Evolutionary conservation across 1,140 invertebrate species (phyloP).

Genomic region (Agrilus planipennis): DNA sequence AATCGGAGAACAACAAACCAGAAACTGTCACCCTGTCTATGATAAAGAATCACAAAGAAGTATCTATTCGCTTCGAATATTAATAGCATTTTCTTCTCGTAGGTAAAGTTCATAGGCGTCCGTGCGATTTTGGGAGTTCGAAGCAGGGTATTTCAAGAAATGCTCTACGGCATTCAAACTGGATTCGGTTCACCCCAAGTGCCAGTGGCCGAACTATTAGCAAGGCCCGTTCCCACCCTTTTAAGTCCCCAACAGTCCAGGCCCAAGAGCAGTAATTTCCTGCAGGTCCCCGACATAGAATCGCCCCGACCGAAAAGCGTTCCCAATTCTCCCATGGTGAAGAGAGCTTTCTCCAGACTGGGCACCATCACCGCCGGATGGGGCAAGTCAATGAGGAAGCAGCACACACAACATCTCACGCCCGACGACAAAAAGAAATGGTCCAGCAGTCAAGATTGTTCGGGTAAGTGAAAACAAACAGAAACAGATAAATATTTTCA

Average conservation of each 20-base stretch:
- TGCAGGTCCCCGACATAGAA: constrained; percentile 48
- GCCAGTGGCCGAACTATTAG: constrained; percentile 75
- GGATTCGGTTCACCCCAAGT: constrained; percentile 89
- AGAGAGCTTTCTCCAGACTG: constrained; percentile 76
- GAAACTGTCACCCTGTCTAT: no score
- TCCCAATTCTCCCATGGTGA: constrained; percentile 89
- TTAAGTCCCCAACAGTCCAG: constrained; percentile 63
- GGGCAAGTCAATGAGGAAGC: constrained; percentile 69
- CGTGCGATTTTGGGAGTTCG: constrained; percentile 82
- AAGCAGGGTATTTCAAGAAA: constrained; percentile 82
- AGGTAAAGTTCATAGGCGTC: constrained; percentile 66
- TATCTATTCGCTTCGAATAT: not conserved
- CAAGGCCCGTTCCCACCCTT: constrained; percentile 70
- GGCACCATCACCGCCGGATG: constrained; percentile 82
- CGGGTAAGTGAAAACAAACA: constrained; percentile 52
- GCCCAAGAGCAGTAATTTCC: constrained; percentile 83
- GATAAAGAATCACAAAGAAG: not conserved
- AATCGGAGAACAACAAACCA: no score
- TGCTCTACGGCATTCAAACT: constrained; percentile 88
- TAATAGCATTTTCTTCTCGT: constrained; percentile 4
- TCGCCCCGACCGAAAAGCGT: constrained; percentile 74
- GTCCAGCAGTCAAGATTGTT: constrained; percentile 85
- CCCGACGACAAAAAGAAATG: constrained; percentile 84
- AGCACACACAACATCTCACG: constrained; percentile 54
- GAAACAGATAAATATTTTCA: no score